phyloP scores from a whole-genome alignment of 2,888 invertebrate species.

The Ormyrus nitidulus region DNA sequence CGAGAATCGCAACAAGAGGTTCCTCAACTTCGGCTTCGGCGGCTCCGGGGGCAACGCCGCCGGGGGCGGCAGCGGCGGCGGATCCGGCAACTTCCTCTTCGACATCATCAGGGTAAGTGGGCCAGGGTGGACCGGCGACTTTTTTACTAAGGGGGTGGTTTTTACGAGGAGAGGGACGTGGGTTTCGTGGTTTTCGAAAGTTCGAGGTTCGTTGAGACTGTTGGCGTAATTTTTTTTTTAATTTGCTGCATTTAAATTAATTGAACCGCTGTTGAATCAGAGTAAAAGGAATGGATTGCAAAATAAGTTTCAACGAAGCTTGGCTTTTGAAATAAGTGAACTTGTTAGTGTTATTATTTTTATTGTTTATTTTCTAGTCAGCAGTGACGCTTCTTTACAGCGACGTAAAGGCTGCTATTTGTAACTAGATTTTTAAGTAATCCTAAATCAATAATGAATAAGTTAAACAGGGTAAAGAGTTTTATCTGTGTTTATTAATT shows the following conservation, averaged over 20 bases:
- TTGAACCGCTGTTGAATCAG: not conserved
- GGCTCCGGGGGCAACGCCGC: slow-evolving; percentile 72
- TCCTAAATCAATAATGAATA: too few relatives aligned
- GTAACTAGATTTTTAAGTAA: too few relatives aligned
- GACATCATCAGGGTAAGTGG: slow-evolving; percentile 91
- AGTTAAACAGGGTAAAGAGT: too few relatives aligned
- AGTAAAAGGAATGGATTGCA: not conserved
- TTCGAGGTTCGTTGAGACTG: too few relatives aligned
- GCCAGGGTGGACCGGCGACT: too few relatives aligned
- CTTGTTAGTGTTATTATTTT: too few relatives aligned
- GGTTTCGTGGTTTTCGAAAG: not conserved
- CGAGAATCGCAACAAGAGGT: slow-evolving; percentile 90
- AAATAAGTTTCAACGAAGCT: not conserved
- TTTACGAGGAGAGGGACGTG: not conserved
- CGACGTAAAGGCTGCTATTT: too few relatives aligned
- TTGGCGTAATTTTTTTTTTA: not conserved
- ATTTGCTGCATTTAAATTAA: not conserved
- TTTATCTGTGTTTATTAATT: too few relatives aligned
- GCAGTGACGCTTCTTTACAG: too few relatives aligned
- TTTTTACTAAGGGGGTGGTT: not conserved
- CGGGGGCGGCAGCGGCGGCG: slow-evolving; percentile 78
- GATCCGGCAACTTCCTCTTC: slow-evolving; percentile 92
- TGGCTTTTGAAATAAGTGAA: not conserved
- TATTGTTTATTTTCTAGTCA: too few relatives aligned
- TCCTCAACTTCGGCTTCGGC: slow-evolving; percentile 81